A percentile compares a stretch with the other conserved stretches of the same genome.
These are phyloP conservation scores for Stictocephala bisonia DNA, from an alignment of 2,888 invertebrate genomes.

Conservation along the genomic window DNA sequence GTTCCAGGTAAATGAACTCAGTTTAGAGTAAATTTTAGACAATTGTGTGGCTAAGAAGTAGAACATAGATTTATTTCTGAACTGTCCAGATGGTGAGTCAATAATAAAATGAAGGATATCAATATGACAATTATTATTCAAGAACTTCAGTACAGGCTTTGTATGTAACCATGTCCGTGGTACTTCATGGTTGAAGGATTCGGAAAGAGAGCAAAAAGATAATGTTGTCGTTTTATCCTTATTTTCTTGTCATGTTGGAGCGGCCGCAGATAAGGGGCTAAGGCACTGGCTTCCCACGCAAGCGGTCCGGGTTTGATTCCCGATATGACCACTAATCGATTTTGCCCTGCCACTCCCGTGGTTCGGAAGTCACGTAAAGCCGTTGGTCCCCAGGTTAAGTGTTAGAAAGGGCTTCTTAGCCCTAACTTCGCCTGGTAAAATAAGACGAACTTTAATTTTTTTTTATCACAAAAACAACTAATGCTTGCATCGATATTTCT, in stretches of 20 bases:
- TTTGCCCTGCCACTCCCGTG: too few relatives aligned
- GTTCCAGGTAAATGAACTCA: slow-evolving; percentile 6
- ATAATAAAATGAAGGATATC: slow-evolving; percentile 8
- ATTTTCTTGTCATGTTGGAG: too few relatives aligned
- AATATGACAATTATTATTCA: neutral
- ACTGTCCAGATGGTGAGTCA: slow-evolving; percentile 11
- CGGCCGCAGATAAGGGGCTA: too few relatives aligned
- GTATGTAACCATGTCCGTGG: neutral
- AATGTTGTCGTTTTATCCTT: neutral
- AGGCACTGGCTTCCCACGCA: too few relatives aligned
- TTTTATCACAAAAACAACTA: neutral
- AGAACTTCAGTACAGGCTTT: neutral
- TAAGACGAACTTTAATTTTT: too few relatives aligned
- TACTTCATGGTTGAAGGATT: slow-evolving; percentile 2
- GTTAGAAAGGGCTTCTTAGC: too few relatives aligned
- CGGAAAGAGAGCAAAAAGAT: slow-evolving; percentile 8
- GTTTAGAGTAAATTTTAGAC: neutral
- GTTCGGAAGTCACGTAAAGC: too few relatives aligned
- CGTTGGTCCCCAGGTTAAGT: too few relatives aligned
- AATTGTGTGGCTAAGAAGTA: neutral
- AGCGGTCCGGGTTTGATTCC: too few relatives aligned
- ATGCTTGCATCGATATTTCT: neutral
- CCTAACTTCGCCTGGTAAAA: too few relatives aligned
- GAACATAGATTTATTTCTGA: slow-evolving; percentile 18
- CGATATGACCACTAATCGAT: too few relatives aligned